Percentiles rank a stretch among this genome's conserved stretches.
phyloP scores from a whole-genome alignment of 2,113 vertebrate species.

The Octodon degus region DNA sequence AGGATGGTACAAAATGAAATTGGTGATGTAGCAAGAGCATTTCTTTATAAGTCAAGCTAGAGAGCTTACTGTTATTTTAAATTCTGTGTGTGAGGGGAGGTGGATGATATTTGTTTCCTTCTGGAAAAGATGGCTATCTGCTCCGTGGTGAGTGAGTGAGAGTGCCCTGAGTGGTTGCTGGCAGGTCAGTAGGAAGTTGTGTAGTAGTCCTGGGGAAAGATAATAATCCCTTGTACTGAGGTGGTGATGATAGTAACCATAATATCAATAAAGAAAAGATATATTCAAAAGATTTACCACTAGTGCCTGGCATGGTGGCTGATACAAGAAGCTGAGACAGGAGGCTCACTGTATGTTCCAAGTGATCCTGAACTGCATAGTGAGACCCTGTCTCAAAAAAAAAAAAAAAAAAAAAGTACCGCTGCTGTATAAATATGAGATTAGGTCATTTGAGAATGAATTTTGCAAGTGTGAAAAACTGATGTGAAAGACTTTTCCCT shows the following conservation, averaged over 20 bases:
- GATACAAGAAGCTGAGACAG: no score
- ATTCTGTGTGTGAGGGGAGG: background rate
- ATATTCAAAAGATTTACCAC: background rate
- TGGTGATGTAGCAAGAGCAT: background rate
- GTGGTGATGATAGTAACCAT: background rate
- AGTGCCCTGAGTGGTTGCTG: background rate
- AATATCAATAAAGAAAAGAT: background rate
- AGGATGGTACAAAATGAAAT: background rate
- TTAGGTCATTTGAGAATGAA: constrained; percentile 37
- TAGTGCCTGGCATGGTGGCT: background rate
- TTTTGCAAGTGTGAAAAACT: constrained; percentile 21
- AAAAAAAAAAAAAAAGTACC: background rate
- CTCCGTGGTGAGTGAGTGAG: background rate
- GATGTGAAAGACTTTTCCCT: background rate
- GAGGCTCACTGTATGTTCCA: no score
- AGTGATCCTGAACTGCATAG: no score
- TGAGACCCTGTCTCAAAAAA: no score
- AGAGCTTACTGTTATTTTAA: background rate
- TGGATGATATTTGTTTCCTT: constrained; percentile 11
- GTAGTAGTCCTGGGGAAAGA: background rate
- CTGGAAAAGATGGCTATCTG: background rate
- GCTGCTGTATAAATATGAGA: background rate
- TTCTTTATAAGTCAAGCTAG: background rate
- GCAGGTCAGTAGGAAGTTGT: background rate
- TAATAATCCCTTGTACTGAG: background rate